Percentiles rank a stretch among this genome's conserved stretches.
Conservation (phyloP, 2,888 invertebrate species). For the Cerastis rubricosa region DNA sequence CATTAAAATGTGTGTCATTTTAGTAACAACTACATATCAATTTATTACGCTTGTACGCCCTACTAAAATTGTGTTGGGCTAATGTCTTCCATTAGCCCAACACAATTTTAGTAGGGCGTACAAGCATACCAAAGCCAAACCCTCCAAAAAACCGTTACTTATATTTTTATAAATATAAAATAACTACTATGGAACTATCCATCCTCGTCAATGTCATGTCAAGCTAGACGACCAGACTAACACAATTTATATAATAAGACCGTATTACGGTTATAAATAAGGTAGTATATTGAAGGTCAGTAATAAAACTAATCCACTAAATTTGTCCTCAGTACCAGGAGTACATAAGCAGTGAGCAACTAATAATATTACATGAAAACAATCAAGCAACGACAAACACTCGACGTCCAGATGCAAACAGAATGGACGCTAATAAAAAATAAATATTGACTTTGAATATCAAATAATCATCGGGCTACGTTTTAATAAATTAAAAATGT, state of each 20-base stretch:
- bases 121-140: background rate
- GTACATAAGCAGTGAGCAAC: background rate
- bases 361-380: slow-evolving; percentile 41
- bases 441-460: slow-evolving; percentile 84
- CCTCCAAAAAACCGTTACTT: background rate
- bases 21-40: background rate
- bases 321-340: slow-evolving; percentile 10
- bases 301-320: slow-evolving; percentile 36
- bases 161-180: background rate
- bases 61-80: too few species aligned
- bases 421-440: slow-evolving; percentile 80
- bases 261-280: slow-evolving; percentile 5
- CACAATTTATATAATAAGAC: slow-evolving; percentile 23
- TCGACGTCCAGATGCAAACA: slow-evolving; percentile 66
- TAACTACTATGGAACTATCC: background rate
- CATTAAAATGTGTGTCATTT: background rate
- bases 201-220: slow-evolving; percentile 6
- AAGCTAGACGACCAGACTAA: background rate
- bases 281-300: background rate
- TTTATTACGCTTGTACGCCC: too few species aligned
- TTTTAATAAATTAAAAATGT: slow-evolving; percentile 87
- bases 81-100: background rate
- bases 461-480: slow-evolving; percentile 80
- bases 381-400: slow-evolving; percentile 42
- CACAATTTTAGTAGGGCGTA: background rate